Evolutionary conservation across 2,888 invertebrate genomes (phyloP).

Genomic region (Noctua pronuba): DNA sequence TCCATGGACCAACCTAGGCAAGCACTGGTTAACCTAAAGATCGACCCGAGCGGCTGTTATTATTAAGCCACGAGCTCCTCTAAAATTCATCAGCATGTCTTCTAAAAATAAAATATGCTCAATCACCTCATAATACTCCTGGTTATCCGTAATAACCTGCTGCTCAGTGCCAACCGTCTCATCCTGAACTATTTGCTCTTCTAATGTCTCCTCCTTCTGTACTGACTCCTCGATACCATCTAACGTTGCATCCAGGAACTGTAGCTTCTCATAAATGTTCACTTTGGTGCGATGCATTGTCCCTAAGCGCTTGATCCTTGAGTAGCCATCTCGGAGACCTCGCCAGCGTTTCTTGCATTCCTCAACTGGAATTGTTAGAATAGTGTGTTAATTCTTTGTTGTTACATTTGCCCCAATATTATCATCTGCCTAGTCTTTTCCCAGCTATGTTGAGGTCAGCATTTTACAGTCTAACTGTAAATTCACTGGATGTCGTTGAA

Average conservation of each 20-base stretch:
- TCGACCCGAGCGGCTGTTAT: too few species aligned
- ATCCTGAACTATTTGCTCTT: constrained; percentile 55
- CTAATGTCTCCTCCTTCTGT: constrained; percentile 62
- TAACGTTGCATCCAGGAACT: constrained; percentile 78
- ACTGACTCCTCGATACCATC: constrained; percentile 68
- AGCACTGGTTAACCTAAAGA: too few species aligned
- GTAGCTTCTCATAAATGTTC: constrained; percentile 82
- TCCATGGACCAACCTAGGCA: too few species aligned
- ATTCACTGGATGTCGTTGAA: neutral
- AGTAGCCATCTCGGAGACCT: constrained; percentile 89
- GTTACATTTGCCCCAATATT: neutral
- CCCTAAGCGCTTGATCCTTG: constrained; percentile 86
- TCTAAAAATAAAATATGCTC: neutral
- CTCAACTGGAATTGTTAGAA: constrained; percentile 82
- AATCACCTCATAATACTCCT: constrained; percentile 87
- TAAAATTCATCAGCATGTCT: too few species aligned
- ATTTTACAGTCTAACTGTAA: neutral
- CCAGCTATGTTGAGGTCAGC: neutral
- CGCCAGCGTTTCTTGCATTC: constrained; percentile 91
- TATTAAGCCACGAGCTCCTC: too few species aligned
- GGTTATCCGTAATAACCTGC: constrained; percentile 86
- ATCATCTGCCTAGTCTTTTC: neutral
- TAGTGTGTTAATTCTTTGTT: neutral
- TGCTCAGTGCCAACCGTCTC: constrained; percentile 72
- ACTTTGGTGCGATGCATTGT: constrained; percentile 81